Percentiles rank a stretch among this genome's conserved stretches.
Evolutionary conservation across 2,888 invertebrate genomes (phyloP).

Genomic region (Phortica okadai): DNA sequence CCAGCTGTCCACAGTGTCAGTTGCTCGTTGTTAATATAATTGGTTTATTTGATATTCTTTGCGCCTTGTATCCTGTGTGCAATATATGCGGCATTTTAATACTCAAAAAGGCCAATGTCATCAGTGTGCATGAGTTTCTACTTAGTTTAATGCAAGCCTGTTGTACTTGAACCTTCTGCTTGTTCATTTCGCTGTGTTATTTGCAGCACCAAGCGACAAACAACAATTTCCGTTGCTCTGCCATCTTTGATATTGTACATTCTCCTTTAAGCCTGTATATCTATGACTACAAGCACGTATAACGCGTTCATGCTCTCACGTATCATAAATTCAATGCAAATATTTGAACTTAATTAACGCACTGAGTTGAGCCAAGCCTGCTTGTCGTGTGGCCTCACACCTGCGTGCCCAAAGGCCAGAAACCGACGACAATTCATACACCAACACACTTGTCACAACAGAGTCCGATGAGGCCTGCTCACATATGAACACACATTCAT

Average conservation of each 20-base stretch:
- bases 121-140: constrained; percentile 81
- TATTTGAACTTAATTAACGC: constrained; percentile 70
- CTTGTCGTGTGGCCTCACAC: constrained; percentile 30
- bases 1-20: neutral
- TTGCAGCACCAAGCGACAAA: neutral
- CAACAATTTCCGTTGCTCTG: neutral
- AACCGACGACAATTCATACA: neutral
- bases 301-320: neutral
- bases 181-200: neutral
- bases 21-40: neutral
- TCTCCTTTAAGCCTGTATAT: neutral
- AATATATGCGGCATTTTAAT: constrained; percentile 76
- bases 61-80: constrained; percentile 74
- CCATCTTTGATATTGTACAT: neutral
- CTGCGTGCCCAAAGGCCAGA: neutral
- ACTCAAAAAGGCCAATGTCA: constrained; percentile 84
- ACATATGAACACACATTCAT: neutral
- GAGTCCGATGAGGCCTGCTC: neutral
- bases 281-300: neutral
- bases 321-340: constrained; percentile 58
- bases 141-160: neutral
- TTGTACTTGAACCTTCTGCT: neutral
- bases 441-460: constrained; percentile 32
- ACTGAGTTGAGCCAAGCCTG: constrained; percentile 31
- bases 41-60: constrained; percentile 62